Evolutionary conservation across 2,797 vertebrate genomes (phyloP), one percentile per base, ranked within the genome.

Genomic region (Amphiprion clarkii): DNA sequence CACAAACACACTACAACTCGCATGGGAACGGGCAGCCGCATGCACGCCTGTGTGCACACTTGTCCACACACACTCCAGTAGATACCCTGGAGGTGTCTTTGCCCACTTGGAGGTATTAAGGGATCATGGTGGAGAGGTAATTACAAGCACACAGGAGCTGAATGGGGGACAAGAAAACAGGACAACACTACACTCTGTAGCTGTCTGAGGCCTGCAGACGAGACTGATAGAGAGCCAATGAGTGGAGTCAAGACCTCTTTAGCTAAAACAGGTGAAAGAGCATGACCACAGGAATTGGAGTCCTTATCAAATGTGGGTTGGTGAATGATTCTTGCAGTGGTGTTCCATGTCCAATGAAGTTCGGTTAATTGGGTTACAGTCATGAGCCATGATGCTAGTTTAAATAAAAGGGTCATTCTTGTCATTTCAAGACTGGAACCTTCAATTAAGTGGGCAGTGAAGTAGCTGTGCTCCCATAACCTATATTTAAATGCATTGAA

Each of bases 41-140:
- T 21, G 21, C 14, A 31, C 55, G 51, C 52, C 39, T 6, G 16
- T 16, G 14, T 39, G 48, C 5, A 31, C 54, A 53, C 55, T 42
- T 52, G 53, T 52, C 42, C 60, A n/a, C 44, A 44, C 42, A 11
- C 71, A 74, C 52, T 62, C 39, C 17, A 58, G 2, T 31, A 52
- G 55, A 79, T 27, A 61, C 85, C 80, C 88, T 80, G 48, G 80
- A 83, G 86, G 75, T 83, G 69, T 88, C 72, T 86, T 83, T 84
- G 74, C 83, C 72, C 83, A 89, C 83, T 87, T 60, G 60, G 78
- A 87, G 74, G 87, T 85, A 85, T 90, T 86, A 90, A 88, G 78
- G 89, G 82, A 93, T 89, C 81, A 65, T 27, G 57, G 80, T 81
- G 63, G 84, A 87, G 76, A 87, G 87, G 89, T 93, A 93, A 94